Evolutionary conservation across 1,140 invertebrate species (phyloP), one percentile per base, ranked within the genome.

Genomic region (Grapholita molesta): DNA sequence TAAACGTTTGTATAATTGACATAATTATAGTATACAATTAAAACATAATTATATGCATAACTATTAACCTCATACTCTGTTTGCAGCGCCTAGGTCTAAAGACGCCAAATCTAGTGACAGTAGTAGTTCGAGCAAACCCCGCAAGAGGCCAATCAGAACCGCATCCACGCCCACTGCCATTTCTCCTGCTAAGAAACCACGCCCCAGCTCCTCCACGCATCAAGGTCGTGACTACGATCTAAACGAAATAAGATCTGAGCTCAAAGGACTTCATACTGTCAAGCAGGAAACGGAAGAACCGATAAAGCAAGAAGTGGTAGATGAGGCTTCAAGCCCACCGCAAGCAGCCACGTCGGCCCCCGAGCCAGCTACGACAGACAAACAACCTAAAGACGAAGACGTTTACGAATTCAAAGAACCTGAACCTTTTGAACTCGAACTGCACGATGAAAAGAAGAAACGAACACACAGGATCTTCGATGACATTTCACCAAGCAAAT

Each of bases 351-450:
- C 67, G 2, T 68, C 74, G n/a, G 67, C 74, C 2, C 57, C 91
- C 1, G 89, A 91, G 68, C 78, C 80, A 0, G 70, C 83, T 18
- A 83, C 80, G 21, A 78, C 83, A 12, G 90, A 93, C 21, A 92
- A 92, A 72, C 84, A 89, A 70, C 92, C 94, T 5, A 95, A 95
- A 76, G 96, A 97, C 85, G 95, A 95, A 75, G 96, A 97, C 85
- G 94, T 97, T 80, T 97, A 97, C 76, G 96, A 97, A 85, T 97
- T 97, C 78, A 97, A 97, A 87, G 96, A 97, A 90, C 96, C 96
- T 0, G 96, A 97, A 87, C 96, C 96, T 0, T 97, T 97, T 79
- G 96, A 97, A 84, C 95, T 97, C 75, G 95, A 96, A 86, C 93
- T 95, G 8, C 93, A 95, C 21, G 94, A 94, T 75, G 94, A 94